Percentiles rank a stretch among this genome's conserved stretches.
Evolutionary conservation across 2,797 vertebrate species (phyloP).

Genomic region (Diglossa cyanea): DNA sequence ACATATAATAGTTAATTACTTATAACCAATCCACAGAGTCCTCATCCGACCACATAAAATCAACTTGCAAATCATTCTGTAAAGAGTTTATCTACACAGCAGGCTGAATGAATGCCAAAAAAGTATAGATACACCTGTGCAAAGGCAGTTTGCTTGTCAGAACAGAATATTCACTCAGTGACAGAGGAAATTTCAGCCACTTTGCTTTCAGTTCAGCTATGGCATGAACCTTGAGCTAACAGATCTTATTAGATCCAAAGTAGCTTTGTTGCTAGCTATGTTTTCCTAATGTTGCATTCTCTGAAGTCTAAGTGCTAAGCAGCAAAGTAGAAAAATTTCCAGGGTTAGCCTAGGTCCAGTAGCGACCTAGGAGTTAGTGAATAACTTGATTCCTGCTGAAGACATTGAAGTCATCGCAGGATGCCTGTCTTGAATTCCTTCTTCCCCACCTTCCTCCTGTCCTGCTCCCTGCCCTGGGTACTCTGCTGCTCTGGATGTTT

Average conservation of each 20-base stretch:
- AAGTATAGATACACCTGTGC: not conserved
- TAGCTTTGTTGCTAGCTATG: not conserved
- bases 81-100: not conserved
- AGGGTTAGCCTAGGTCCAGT: not conserved
- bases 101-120: not conserved
- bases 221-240: not conserved
- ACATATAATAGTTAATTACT: not conserved
- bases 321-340: not conserved
- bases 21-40: not conserved
- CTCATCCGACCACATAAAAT: not conserved
- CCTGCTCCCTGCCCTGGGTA: not conserved
- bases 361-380: rapidly evolving
- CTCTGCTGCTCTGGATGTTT: not conserved
- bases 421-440: not conserved
- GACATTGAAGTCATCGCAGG: not conserved
- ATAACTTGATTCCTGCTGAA: not conserved
- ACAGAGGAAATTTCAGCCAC: not conserved
- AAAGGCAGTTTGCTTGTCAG: not conserved
- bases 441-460: not conserved
- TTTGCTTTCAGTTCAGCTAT: not conserved
- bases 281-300: not conserved
- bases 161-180: not conserved
- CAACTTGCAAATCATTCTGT: not conserved
- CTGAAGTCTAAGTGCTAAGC: not conserved
- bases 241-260: not conserved